Evolutionary conservation across 2,113 vertebrate species (phyloP).

Genomic region (Antidorcas marsupialis): DNA sequence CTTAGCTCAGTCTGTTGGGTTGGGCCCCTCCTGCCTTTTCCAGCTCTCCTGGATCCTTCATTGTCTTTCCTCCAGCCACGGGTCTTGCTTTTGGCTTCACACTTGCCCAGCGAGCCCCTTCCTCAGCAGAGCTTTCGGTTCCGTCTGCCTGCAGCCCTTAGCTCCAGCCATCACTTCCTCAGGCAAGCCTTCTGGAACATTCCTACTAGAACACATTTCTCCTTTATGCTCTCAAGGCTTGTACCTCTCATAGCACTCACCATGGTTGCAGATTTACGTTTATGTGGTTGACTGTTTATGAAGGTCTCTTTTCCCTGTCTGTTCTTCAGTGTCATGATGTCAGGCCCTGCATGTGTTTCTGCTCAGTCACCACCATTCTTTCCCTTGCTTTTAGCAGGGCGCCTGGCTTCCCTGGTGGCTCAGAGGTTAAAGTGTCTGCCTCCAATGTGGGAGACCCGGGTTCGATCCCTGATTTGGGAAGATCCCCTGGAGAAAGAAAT

Average conservation of each 20-base stretch:
- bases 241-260: not conserved
- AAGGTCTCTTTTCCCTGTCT: not conserved
- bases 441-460: too few species aligned
- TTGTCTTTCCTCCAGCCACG: not conserved
- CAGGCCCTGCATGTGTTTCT: not conserved
- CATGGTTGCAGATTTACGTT: not conserved
- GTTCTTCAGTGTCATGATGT: not conserved
- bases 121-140: not conserved
- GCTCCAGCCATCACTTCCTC: not conserved
- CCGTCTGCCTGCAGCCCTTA: not conserved
- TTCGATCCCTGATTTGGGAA: too few species aligned
- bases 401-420: too few species aligned
- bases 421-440: too few species aligned
- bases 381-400: not conserved
- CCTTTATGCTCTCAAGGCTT: not conserved
- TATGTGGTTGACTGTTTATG: not conserved
- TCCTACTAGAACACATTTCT: not conserved
- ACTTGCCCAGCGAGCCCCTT: not conserved
- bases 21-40: not conserved
- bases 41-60: not conserved
- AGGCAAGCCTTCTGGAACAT: not conserved
- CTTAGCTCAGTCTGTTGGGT: not conserved
- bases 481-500: too few species aligned
- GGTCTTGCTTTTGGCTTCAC: not conserved
- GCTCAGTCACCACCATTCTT: not conserved